Evolutionary conservation across 2,113 vertebrate genomes (phyloP), one percentile per base, ranked within the genome.

Genomic region (Rana temporaria): DNA sequence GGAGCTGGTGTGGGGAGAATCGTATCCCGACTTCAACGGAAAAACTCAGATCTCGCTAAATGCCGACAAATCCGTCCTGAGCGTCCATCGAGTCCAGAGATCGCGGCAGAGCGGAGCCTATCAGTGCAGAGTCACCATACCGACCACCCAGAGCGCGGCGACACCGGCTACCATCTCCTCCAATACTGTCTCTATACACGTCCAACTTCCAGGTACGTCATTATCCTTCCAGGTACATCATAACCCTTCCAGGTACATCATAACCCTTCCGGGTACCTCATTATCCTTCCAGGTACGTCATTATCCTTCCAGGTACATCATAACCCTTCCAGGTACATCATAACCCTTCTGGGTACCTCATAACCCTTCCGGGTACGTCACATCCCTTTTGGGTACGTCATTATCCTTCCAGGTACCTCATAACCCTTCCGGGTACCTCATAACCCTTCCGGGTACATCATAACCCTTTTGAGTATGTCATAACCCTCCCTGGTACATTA

Each of bases 131-230:
- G 91, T 86, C 6, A 88, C 93, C 6, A 87, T 92, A 52, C 95
- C 93, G 84, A 85, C 85, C 85, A 81, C 84, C 8, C 18, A 38
- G 1, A 26, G 48, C 0, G 20, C 5, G 0, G 68, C 60, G 18
- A 56, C 16, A 7, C n/a, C 11, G 12, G 78, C 78, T 0, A 85
- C 87, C 1, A 72, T 65, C 0, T 0, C 4, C 0, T 97, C 96
- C 78, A 92, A 95, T 19, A 18, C 0, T 0, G 12, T 97, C 68
- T 88, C 59, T 4, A 89, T 95, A 74, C 85, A 0, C 0, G 87
- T 97, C 42, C 24, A 32, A 0, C 85, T 90, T 19, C 96, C 93
- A 94, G 93, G 96, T 98, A 92, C 81, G 63, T 9, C 0, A 0
- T 22, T 19, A 4, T n/a, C 19, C 32, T 6, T 0, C 34, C 19